These are phyloP conservation scores for Ophraella communa DNA, from an alignment of 2,888 invertebrate species.

Conservation along the genomic window DNA sequence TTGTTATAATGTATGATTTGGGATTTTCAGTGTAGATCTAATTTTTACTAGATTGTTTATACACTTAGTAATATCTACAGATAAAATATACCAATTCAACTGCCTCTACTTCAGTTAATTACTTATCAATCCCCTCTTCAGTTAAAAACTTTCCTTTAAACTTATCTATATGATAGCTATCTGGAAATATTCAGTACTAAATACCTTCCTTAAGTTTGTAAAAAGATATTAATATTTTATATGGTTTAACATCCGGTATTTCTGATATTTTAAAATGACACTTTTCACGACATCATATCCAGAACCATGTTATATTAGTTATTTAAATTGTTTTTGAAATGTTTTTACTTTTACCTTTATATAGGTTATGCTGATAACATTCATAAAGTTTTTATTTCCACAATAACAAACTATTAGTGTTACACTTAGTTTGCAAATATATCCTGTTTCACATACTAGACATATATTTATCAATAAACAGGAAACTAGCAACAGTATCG, in stretches of 20 bases:
- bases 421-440: conserved; percentile 19
- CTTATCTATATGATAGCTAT: too few species aligned
- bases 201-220: too few species aligned
- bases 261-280: neutral
- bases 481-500: conserved; percentile 25
- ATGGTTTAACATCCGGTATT: neutral
- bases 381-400: neutral
- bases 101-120: too few species aligned
- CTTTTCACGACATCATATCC: neutral
- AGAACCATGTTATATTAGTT: neutral
- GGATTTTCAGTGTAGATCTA: too few species aligned
- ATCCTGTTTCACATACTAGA: conserved; percentile 29
- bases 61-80: too few species aligned
- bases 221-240: too few species aligned
- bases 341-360: neutral
- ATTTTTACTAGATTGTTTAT: too few species aligned
- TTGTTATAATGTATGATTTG: too few species aligned
- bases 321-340: neutral
- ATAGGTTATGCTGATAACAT: neutral
- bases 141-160: too few species aligned
- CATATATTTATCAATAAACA: conserved; percentile 32
- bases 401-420: conserved; percentile 7
- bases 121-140: too few species aligned
- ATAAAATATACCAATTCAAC: too few species aligned
- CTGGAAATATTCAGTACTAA: too few species aligned